Conservation (phyloP, 2,113 vertebrate species). For the Ornithorhynchus anatinus region DNA sequence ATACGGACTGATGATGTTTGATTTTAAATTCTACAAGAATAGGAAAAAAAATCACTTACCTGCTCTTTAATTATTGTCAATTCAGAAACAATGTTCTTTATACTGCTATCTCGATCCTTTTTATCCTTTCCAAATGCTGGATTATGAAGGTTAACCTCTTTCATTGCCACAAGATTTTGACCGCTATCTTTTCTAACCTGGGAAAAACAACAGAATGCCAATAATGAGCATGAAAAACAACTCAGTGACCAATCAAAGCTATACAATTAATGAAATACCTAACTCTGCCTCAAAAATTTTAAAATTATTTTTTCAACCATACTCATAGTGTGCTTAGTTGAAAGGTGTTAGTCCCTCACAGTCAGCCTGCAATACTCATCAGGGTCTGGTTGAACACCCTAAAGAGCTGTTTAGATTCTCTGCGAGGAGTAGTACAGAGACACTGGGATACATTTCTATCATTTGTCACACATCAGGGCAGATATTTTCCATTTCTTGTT, state of each 20-base stretch:
- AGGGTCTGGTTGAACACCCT: not conserved
- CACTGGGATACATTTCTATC: not conserved
- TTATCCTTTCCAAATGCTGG: conserved; percentile 90
- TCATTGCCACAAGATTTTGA: conserved; percentile 87
- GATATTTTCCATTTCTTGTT: not conserved
- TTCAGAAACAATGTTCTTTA: conserved; percentile 89
- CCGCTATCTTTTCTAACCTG: conserved; percentile 84
- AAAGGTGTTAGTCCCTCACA: not conserved
- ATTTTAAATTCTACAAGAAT: too few species aligned
- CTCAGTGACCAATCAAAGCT: not conserved
- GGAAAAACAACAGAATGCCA: not conserved
- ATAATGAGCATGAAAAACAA: not conserved
- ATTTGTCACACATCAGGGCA: not conserved
- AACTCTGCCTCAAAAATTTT: not conserved
- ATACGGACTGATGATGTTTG: too few species aligned
- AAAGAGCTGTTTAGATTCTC: not conserved
- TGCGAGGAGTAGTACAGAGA: not conserved
- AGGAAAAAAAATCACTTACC: conserved; percentile 56
- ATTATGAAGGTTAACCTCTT: conserved; percentile 90
- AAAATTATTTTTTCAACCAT: not conserved
- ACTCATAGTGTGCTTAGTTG: not conserved
- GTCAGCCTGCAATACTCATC: not conserved
- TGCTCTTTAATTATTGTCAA: conserved; percentile 89
- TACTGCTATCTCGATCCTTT: conserved; percentile 82
- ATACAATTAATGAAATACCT: not conserved